Percentiles rank a stretch among this genome's conserved stretches.
Conservation (phyloP, 2,888 invertebrate genomes). For the Drosophila hawaiiensis region DNA sequence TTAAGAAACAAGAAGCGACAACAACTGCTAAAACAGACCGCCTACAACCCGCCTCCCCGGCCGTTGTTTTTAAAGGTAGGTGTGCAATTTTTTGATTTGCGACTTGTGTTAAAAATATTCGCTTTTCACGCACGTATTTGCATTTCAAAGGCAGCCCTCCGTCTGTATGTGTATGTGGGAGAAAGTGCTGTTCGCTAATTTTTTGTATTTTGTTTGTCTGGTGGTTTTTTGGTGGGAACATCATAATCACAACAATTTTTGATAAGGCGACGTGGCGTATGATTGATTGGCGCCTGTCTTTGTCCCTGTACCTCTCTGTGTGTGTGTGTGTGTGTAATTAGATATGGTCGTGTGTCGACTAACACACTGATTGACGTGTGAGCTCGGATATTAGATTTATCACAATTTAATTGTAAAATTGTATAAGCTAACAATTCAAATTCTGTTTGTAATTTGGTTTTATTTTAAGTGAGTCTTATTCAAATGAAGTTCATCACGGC, state of each 20-base stretch:
- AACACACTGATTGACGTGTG: slow-evolving; percentile 48
- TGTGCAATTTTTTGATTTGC: slow-evolving; percentile 56
- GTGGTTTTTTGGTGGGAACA: slow-evolving; percentile 49
- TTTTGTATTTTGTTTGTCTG: slow-evolving; percentile 7
- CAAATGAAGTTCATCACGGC: slow-evolving; percentile 1
- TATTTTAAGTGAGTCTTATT: slow-evolving; percentile 5
- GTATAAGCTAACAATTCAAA: slow-evolving; percentile 27
- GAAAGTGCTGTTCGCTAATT: slow-evolving; percentile 14
- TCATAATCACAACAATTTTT: slow-evolving; percentile 51
- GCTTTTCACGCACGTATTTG: slow-evolving; percentile 65
- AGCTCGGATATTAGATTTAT: slow-evolving; percentile 6
- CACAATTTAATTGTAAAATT: slow-evolving; percentile 43
- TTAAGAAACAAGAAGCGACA: slow-evolving; percentile 38
- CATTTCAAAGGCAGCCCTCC: slow-evolving; percentile 66
- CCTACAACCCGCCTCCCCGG: slow-evolving; percentile 29
- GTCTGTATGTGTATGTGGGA: slow-evolving; percentile 7
- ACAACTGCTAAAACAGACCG: slow-evolving; percentile 30
- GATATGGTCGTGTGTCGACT: slow-evolving; percentile 47
- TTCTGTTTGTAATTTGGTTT: slow-evolving; percentile 28
- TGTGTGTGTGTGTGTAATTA: slow-evolving; percentile 46
- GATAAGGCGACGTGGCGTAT: slow-evolving; percentile 63
- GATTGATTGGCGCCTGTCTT: slow-evolving; percentile 70
- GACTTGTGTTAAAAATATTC: slow-evolving; percentile 50
- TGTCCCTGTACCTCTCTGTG: not conserved
- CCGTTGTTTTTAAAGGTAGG: slow-evolving; percentile 43